A percentile compares a stretch with the other conserved stretches of the same genome.
These are phyloP conservation scores for Cepaea nemoralis DNA, from an alignment of 1,140 invertebrate species.

Conservation along the genomic window DNA sequence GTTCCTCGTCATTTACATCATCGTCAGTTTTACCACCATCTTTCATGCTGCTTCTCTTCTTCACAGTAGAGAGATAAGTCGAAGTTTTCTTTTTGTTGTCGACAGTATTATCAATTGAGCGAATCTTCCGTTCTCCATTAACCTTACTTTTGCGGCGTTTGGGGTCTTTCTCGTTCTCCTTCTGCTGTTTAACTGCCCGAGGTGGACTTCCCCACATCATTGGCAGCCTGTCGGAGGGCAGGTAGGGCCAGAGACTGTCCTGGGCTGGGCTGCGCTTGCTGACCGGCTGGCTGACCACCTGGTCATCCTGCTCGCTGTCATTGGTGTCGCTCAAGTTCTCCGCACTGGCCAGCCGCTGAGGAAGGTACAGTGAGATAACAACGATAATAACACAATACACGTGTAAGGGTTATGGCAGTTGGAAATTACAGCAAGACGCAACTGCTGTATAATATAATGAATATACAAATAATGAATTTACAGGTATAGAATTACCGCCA, in stretches of 20 bases:
- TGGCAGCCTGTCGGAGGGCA: conserved; percentile 29
- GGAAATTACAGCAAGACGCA: too few species aligned
- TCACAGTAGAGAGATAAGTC: not conserved
- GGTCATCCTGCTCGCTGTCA: conserved; percentile 32
- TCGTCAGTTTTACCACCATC: not conserved
- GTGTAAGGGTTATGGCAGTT: too few species aligned
- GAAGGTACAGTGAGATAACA: not conserved
- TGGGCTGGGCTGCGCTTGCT: not conserved
- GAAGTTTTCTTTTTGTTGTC: not conserved
- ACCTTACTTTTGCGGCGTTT: not conserved
- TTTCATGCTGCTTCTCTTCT: not conserved
- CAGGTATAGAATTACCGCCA: too few species aligned
- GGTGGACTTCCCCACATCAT: conserved; percentile 35
- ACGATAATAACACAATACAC: too few species aligned
- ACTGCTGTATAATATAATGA: too few species aligned
- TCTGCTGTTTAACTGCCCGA: not conserved
- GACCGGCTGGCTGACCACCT: not conserved
- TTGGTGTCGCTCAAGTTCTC: conserved; percentile 24
- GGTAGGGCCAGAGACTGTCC: conserved; percentile 39
- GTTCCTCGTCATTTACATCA: not conserved
- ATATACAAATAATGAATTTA: too few species aligned
- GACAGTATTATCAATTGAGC: not conserved
- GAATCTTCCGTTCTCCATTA: not conserved
- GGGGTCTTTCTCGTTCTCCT: not conserved
- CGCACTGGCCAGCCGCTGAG: conserved; percentile 30